These are phyloP conservation scores for Zaprionus nigranus DNA, from an alignment of 1,140 invertebrate genomes.

Conservation along the genomic window DNA sequence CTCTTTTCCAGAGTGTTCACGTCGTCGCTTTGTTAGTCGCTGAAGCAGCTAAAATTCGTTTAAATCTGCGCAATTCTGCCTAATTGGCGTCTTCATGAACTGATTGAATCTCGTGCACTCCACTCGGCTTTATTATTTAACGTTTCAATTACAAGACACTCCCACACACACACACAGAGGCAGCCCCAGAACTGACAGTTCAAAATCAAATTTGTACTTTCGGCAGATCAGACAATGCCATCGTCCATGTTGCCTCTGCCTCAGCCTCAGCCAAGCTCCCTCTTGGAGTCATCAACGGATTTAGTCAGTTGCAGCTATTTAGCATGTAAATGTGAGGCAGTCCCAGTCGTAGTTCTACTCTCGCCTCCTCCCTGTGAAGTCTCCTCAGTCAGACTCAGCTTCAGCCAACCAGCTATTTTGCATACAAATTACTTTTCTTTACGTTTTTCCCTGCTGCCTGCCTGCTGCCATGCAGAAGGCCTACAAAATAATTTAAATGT, in stretches of 20 bases:
- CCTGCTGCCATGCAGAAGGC: conserved; percentile 20
- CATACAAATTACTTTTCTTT: conserved; percentile 83
- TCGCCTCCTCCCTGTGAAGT: background rate
- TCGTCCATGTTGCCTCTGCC: conserved; percentile 11
- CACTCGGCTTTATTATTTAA: conserved; percentile 79
- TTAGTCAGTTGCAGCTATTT: conserved; percentile 69
- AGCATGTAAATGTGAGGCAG: conserved; percentile 77
- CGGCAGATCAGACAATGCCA: conserved; percentile 47
- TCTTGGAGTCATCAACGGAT: conserved; percentile 50
- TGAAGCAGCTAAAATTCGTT: conserved; percentile 43
- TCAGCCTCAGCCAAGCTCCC: background rate
- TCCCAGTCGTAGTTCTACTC: background rate
- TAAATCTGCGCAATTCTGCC: conserved; percentile 52
- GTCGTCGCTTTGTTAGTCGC: conserved; percentile 33
- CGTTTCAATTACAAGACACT: conserved; percentile 71
- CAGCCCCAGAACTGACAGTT: conserved; percentile 32
- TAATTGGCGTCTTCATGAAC: conserved; percentile 70
- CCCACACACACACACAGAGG: background rate
- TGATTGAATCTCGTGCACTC: conserved; percentile 76
- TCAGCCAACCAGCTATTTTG: conserved; percentile 66
- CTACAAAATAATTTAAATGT: conserved; percentile 81
- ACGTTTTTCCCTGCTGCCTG: conserved; percentile 57
- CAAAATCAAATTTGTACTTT: conserved; percentile 64
- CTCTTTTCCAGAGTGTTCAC: background rate
- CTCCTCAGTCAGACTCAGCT: conserved; percentile 8